Conservation (phyloP, 2,888 invertebrate genomes). For the Lepetodrilus schrolli region DNA sequence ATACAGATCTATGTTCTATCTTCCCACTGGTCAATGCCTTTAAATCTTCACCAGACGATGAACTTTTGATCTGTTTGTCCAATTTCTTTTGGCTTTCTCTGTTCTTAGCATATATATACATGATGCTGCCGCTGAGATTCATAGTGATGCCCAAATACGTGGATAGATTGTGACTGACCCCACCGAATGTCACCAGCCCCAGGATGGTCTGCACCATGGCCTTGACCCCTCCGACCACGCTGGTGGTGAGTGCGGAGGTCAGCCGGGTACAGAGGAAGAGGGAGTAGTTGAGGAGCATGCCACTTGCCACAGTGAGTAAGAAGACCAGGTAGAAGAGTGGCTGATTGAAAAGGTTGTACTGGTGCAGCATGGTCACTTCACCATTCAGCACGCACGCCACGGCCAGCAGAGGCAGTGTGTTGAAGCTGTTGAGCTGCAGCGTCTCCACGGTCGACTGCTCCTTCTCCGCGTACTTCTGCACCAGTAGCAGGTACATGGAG, state of each 20-base stretch:
- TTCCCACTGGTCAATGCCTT: conserved; percentile 21
- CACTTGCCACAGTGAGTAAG: conserved; percentile 65
- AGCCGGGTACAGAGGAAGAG: conserved; percentile 76
- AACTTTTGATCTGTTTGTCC: conserved; percentile 56
- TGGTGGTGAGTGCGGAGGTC: conserved; percentile 76
- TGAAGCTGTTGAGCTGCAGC: conserved; percentile 74
- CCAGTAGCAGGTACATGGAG: conserved; percentile 75
- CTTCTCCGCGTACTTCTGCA: conserved; percentile 72
- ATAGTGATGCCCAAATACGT: conserved; percentile 73
- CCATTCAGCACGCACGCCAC: conserved; percentile 57
- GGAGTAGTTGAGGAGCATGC: conserved; percentile 75
- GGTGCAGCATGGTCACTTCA: conserved; percentile 53
- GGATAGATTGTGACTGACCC: conserved; percentile 71
- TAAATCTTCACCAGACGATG: conserved; percentile 55
- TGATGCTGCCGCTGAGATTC: conserved; percentile 73
- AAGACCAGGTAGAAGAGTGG: conserved; percentile 69
- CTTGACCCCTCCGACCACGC: conserved; percentile 75
- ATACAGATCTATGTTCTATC: neutral
- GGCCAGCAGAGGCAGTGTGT: conserved; percentile 73
- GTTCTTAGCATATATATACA: conserved; percentile 74
- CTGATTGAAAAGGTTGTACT: conserved; percentile 42
- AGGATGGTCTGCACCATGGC: conserved; percentile 75
- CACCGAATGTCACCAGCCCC: conserved; percentile 76
- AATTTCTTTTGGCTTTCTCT: conserved; percentile 52
- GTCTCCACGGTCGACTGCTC: conserved; percentile 71